Evolutionary conservation across 1,140 invertebrate species (phyloP), one percentile per base, ranked within the genome.

Genomic region (Brachionus rubens): DNA sequence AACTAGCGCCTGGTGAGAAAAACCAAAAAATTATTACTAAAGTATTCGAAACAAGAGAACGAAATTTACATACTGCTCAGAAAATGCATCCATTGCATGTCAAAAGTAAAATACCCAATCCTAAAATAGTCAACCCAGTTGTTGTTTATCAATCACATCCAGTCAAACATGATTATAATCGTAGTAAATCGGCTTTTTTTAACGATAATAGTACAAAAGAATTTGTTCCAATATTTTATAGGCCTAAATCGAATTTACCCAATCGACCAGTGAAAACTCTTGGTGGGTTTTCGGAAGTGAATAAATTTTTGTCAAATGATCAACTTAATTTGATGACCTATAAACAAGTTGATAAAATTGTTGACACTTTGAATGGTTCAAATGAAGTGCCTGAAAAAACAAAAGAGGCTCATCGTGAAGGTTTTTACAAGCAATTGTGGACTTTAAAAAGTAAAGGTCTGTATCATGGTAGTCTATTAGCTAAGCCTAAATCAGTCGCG

Each of bases 391-490:
- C 59, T 3, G 41, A 65, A 43, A 65, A 65, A 24, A 65, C 19
- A 10, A 41, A 12, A 24, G 33, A 43, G 24, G 59, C 33, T 19
- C 21, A 24, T n/a, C 24, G 40, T 26, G 59, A 65, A 19, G 59
- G 43, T 24, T 65, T 65, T 43, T 65, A 65, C 36, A 65, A 65
- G 30, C 33, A 65, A 24, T 65, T 65, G 43, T 65, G 59, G 59
- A 43, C 40, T 10, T 41, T 65, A 0, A 65, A 65, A 41, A 65
- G 59, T 16, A 65, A 41, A 41, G 59, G 59, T 19, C 41, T 43
- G 24, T 65, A 65, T 43, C 59, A 65, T 65, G 59, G 59, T 4
- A 65, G 59, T n/a, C 30, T 65, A 12, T 41, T 65, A 14, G 59
- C 59, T 24, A 65, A 65, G 40, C 59, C 59, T 9, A 65, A 65